Conservation (phyloP, 2,113 vertebrate species). For the Phainopepla nitens region DNA sequence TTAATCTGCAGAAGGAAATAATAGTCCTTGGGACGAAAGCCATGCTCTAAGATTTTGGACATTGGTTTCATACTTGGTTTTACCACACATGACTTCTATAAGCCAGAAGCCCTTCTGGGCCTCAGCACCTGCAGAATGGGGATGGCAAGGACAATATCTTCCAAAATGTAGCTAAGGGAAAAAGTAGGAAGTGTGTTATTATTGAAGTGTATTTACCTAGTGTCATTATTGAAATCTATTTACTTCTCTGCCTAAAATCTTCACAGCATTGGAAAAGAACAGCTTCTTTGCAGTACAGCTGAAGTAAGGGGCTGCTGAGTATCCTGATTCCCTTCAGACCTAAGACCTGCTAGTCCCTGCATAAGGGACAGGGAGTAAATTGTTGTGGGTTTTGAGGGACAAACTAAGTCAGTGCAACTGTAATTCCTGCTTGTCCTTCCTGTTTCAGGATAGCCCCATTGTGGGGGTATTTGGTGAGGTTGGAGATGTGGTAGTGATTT, state of each 20-base stretch:
- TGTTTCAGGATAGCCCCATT: background rate
- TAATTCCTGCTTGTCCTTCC: background rate
- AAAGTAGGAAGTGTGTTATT: background rate
- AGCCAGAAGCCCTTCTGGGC: background rate
- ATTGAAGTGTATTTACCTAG: background rate
- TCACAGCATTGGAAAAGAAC: background rate
- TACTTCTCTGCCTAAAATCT: background rate
- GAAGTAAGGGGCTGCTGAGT: background rate
- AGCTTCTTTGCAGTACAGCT: background rate
- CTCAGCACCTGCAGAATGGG: background rate
- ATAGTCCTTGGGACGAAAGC: background rate
- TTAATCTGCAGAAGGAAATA: background rate
- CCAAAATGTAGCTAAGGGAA: background rate
- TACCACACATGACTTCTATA: background rate
- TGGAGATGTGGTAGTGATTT: background rate
- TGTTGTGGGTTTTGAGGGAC: background rate
- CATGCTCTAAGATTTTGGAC: background rate
- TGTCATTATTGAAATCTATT: background rate
- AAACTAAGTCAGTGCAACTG: background rate
- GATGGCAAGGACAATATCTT: background rate
- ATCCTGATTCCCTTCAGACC: background rate
- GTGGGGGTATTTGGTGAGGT: background rate
- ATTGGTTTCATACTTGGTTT: background rate
- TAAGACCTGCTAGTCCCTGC: background rate
- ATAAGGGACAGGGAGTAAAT: background rate